Base-by-base conservation (phyloP, 2,888 invertebrate genomes). In the Cyaniris semiargus region DNA sequence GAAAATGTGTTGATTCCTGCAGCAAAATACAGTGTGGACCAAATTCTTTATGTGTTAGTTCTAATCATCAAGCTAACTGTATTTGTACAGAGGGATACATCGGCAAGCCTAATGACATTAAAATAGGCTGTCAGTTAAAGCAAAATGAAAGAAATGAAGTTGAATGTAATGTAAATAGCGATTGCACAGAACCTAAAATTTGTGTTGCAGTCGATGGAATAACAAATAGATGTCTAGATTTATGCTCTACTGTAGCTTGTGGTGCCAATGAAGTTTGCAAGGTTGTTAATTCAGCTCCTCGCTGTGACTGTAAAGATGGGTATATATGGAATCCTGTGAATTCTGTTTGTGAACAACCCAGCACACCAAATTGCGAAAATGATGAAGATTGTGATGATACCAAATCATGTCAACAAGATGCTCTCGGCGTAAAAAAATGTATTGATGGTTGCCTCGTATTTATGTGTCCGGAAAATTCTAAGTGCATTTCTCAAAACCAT, bases 21-120 rank as follows among this genome's bases (percentile, higher is more conserved):
- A 96, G 96, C 80, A 97, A 97, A 90, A 94, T 97, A 53, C 97
- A 98, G 84, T 98, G 98, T 86, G 98, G 98, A 15, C 98, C 98
- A 0, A 98, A 98, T 88, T 98, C 98, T 3, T 89, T 98, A 0
- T 98, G 98, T 86, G 95, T 98, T 8, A 96, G 97, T 21, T 96
- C 97, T 84, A 96, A 96, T 85, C 98, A 98, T 88, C 95, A 97
- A 80, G 97, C 98, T 0, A 96, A 97, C 53, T 98, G 98, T 85
- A 96, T 98, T 79, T 98, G 98, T 86, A 95, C 96, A 34, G 96
- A 97, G 80, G 97, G 97, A 0, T 97, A 96, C 86, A 91, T 95
- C 76, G 98, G 98, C 44, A 97, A 97, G 89, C 98, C 98, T 0
- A 96, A 96, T 81, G 97, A 98, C 87, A 93, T 97, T 27, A 95